Evolutionary conservation across 2,797 vertebrate genomes (phyloP).

Genomic region (Graptemys geographica): DNA sequence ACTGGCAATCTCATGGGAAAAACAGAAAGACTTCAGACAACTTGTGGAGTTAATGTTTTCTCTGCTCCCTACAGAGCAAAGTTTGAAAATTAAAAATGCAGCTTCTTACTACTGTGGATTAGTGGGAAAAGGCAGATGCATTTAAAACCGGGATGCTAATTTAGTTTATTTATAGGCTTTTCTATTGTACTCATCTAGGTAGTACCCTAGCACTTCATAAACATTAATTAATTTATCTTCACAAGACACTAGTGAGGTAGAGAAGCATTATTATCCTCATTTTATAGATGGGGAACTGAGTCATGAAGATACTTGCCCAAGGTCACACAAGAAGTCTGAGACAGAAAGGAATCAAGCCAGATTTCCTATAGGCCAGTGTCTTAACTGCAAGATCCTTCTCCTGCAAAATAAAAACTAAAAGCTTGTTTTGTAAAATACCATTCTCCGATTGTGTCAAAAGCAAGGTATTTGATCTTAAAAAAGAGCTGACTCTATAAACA

Average conservation of each 20-base stretch:
- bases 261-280: background rate
- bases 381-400: background rate
- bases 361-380: background rate
- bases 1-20: slow-evolving; percentile 5
- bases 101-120: slow-evolving; percentile 3
- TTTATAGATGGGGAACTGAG: background rate
- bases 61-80: background rate
- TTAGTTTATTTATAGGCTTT: background rate
- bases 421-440: background rate
- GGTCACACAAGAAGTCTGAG: background rate
- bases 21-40: slow-evolving; percentile 26
- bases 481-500: background rate
- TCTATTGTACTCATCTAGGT: background rate
- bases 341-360: slow-evolving; percentile 1
- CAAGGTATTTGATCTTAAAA: background rate
- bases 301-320: background rate
- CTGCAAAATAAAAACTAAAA: background rate
- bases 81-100: slow-evolving; percentile 10
- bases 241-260: background rate
- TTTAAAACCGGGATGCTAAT: background rate
- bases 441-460: background rate
- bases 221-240: background rate
- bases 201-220: background rate
- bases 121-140: background rate
- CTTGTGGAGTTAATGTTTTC: slow-evolving; percentile 55